Evolutionary conservation across 2,888 invertebrate species (phyloP), one percentile per base, ranked within the genome.

Genomic region (Mythimna vitellina): DNA sequence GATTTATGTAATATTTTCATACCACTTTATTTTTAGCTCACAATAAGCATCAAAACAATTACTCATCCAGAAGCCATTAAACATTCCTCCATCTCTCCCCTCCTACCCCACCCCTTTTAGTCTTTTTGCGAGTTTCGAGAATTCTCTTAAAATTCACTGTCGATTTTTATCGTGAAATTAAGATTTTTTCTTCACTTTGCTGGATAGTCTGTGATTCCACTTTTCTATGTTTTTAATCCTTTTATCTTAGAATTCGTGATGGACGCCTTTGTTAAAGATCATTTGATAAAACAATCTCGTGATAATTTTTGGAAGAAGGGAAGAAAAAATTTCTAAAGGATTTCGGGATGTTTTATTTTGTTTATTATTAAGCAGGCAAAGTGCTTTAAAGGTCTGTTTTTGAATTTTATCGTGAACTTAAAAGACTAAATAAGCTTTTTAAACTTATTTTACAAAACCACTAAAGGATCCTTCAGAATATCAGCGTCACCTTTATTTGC

Each of bases 191-290:
- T 38, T 53, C 67, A 62, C 64, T 67, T 70, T 65, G 35, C 60
- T 65, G 66, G 46, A 10, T 54, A 54, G 49, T 35, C 70, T 53
- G 12, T 56, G 58, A 65, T 78, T 73, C 65, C 49, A 70, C 57
- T 78, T 72, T 70, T 70, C 58, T 62, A 61, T 69, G 22, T 38
- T 76, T 70, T 70, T 60, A 81, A 83, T 74, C 78, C 79, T 81
- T 81, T 81, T 61, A 81, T 73, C 73, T 72, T 61, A 29, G 35
- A 63, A 68, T 56, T 73, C 9, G 14, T 74, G 65, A 70, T 60
- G 56, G 62, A 58, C 25, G 29, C 29, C 56, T 78, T 81, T 72
- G 63, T 74, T n/a, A 3, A 29, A 22, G 25, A 63, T 35, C 65
- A 14, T n/a, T 32, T 69, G 72, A 51, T 64, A 73, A 67, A 77